These are phyloP conservation scores for Solea senegalensis DNA, from an alignment of 2,113 vertebrate genomes.

Conservation along the genomic window DNA sequence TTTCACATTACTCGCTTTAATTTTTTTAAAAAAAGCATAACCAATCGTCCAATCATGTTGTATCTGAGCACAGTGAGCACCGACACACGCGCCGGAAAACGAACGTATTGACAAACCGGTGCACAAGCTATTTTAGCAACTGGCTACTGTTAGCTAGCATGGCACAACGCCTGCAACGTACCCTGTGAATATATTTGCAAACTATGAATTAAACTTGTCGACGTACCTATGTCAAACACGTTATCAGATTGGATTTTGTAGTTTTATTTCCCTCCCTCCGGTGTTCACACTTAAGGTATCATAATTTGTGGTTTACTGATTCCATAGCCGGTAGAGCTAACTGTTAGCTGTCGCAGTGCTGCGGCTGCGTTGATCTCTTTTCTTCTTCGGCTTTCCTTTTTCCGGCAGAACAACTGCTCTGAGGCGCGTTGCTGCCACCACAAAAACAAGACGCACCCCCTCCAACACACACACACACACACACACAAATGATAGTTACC, in stretches of 20 bases:
- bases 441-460: background rate
- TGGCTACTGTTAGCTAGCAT: slow-evolving; percentile 23
- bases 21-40: background rate
- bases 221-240: slow-evolving; percentile 62
- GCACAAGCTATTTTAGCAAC: slow-evolving; percentile 7
- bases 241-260: slow-evolving; percentile 18
- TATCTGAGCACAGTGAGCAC: background rate
- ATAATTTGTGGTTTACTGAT: slow-evolving; percentile 46
- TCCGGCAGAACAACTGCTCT: background rate
- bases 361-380: background rate
- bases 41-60: background rate
- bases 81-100: background rate
- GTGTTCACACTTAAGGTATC: slow-evolving; percentile 25
- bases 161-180: background rate
- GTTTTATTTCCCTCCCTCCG: slow-evolving; percentile 36
- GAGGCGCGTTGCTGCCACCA: slow-evolving; percentile 3
- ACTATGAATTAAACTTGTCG: slow-evolving; percentile 35
- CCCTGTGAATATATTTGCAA: slow-evolving; percentile 4
- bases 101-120: background rate
- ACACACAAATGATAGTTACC: too few relatives aligned
- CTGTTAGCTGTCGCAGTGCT: slow-evolving; percentile 10
- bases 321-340: slow-evolving; percentile 12
- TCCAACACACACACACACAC: too few relatives aligned
- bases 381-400: slow-evolving; percentile 22
- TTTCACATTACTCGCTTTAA: background rate